phyloP scores from a whole-genome alignment of 2,888 invertebrate species.

The Tinea trinotella region DNA sequence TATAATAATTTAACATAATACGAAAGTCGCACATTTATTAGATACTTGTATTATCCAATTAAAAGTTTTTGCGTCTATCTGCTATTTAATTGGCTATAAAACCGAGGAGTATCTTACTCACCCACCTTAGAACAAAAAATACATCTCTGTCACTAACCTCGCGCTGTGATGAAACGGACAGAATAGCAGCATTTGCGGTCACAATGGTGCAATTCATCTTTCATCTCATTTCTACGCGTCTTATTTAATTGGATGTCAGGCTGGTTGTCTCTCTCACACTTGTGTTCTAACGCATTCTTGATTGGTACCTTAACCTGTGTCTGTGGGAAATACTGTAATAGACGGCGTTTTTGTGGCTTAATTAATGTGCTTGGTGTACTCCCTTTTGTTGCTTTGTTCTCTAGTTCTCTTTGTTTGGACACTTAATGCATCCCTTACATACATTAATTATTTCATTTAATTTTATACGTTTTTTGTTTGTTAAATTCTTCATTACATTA shows the following conservation, averaged over 20 bases:
- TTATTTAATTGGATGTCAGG: conserved; percentile 11
- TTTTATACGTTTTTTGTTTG: neutral
- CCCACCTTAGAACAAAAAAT: conserved; percentile 17
- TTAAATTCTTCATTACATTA: no score
- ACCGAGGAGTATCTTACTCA: conserved; percentile 19
- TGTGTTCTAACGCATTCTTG: conserved; percentile 33
- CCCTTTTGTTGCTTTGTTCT: conserved; percentile 35
- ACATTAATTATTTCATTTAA: conserved; percentile 14
- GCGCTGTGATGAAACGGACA: conserved; percentile 19
- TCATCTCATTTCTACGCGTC: conserved; percentile 16
- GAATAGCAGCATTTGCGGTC: conserved; percentile 18
- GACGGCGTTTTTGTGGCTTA: conserved; percentile 39
- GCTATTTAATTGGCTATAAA: conserved; percentile 27
- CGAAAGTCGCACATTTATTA: neutral
- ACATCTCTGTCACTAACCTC: conserved; percentile 19
- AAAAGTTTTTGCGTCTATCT: conserved; percentile 5
- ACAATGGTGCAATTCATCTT: conserved; percentile 19
- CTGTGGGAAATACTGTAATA: conserved; percentile 34
- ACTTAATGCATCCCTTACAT: neutral
- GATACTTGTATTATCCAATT: conserved; percentile 21
- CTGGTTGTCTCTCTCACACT: conserved; percentile 30
- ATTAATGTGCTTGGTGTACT: conserved; percentile 32
- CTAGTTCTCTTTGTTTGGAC: conserved; percentile 20
- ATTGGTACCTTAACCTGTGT: conserved; percentile 31
- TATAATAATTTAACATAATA: neutral